Percentiles rank a stretch among this genome's conserved stretches.
These are phyloP conservation scores for Drosophila hamatofila DNA, from an alignment of 2,888 invertebrate species.

Conservation along the genomic window DNA sequence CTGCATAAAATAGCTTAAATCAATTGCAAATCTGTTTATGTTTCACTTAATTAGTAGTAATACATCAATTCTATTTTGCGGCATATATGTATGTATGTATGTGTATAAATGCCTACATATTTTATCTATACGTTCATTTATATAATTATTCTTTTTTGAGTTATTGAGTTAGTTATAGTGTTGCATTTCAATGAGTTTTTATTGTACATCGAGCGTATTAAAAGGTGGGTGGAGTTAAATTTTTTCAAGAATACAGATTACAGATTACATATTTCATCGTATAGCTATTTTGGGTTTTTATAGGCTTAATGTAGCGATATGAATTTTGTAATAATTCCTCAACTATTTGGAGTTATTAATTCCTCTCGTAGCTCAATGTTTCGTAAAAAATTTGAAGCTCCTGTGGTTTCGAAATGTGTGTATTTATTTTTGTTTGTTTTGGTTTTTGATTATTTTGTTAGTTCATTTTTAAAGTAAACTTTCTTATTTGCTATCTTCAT, in stretches of 20 bases:
- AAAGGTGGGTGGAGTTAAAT: constrained; percentile 53
- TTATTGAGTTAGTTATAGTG: constrained; percentile 5
- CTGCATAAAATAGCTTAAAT: constrained; percentile 34
- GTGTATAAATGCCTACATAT: constrained; percentile 7
- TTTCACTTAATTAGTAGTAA: constrained; percentile 42
- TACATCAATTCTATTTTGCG: constrained; percentile 47
- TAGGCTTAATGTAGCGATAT: constrained; percentile 66
- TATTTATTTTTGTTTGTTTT: constrained; percentile 1
- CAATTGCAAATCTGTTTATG: constrained; percentile 28
- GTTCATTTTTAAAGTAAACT: constrained; percentile 51
- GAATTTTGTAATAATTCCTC: constrained; percentile 44
- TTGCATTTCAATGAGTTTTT: constrained; percentile 31
- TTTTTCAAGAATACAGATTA: constrained; percentile 45
- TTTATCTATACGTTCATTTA: constrained; percentile 1
- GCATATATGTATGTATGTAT: constrained; percentile 6
- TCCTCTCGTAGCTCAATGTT: constrained; percentile 54
- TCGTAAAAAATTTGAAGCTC: constrained; percentile 72
- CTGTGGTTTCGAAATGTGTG: constrained; percentile 26
- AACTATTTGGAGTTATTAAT: constrained; percentile 16
- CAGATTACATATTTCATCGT: constrained; percentile 36
- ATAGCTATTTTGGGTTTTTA: constrained; percentile 40
- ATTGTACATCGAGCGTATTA: constrained; percentile 44
- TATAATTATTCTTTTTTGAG: constrained; percentile 7
- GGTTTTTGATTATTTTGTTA: background rate
- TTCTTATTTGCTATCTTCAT: constrained; percentile 28